phyloP scores from a whole-genome alignment of 2,113 vertebrate species.

The Amblyornis subalaris region DNA sequence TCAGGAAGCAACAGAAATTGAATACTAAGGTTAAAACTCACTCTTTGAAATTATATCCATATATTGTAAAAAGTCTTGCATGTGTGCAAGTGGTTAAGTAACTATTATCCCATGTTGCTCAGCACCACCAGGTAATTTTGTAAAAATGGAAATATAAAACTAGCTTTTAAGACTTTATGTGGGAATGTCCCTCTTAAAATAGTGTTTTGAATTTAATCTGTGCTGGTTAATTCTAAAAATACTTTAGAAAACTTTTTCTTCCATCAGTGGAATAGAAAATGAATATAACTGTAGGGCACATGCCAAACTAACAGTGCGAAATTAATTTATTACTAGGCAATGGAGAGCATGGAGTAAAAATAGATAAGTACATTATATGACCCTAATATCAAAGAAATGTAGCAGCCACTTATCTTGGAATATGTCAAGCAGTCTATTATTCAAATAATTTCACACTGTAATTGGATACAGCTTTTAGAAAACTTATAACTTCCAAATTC shows the following conservation, averaged over 20 bases:
- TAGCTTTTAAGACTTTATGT: neutral
- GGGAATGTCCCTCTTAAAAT: neutral
- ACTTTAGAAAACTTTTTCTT: conserved; percentile 49
- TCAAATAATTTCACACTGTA: conserved; percentile 78
- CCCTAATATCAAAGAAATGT: conserved; percentile 68
- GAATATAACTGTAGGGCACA: conserved; percentile 57
- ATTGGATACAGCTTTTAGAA: conserved; percentile 85
- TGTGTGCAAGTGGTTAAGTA: neutral
- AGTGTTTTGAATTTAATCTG: conserved; percentile 1
- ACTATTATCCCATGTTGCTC: neutral
- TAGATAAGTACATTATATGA: conserved; percentile 83
- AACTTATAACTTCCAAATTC: conserved; percentile 63
- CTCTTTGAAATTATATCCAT: neutral
- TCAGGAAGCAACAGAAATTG: neutral
- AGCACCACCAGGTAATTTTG: neutral
- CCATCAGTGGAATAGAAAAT: conserved; percentile 54
- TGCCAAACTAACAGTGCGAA: conserved; percentile 69
- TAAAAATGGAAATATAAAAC: neutral
- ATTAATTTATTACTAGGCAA: conserved; percentile 82
- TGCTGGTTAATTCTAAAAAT: conserved; percentile 16
- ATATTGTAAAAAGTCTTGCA: neutral
- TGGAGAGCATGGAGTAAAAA: conserved; percentile 81
- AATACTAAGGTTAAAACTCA: neutral
- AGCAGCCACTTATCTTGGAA: conserved; percentile 67
- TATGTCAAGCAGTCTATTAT: conserved; percentile 77